These are phyloP conservation scores for Lepidurus packardi DNA, from an alignment of 1,140 invertebrate species.

Conservation along the genomic window DNA sequence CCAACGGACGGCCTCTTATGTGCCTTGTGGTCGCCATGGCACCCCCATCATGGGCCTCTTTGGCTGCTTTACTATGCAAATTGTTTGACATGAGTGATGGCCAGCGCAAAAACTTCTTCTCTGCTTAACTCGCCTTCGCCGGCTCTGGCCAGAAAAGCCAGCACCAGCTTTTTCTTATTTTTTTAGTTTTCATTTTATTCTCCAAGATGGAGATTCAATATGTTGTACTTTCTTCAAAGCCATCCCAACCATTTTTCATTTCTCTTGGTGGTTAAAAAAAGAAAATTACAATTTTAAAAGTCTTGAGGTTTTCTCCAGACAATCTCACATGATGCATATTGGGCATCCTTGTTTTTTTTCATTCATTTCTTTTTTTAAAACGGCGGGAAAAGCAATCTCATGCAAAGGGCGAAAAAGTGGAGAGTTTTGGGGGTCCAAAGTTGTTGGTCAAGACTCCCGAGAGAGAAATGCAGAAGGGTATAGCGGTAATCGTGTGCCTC, in stretches of 20 bases:
- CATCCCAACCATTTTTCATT: neutral
- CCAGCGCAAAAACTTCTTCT: slow-evolving; percentile 1
- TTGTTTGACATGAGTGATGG: slow-evolving; percentile 18
- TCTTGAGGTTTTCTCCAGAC: neutral
- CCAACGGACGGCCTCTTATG: slow-evolving; percentile 17
- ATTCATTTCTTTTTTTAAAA: neutral
- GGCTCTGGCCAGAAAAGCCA: neutral
- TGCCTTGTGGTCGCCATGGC: slow-evolving; percentile 16
- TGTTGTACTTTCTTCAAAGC: neutral
- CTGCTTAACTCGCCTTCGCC: slow-evolving; percentile 6
- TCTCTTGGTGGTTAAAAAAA: neutral
- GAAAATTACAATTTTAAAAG: neutral
- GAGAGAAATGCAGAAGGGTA: neutral
- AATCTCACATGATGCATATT: slow-evolving; percentile 14
- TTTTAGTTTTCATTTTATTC: neutral
- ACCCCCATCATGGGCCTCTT: neutral
- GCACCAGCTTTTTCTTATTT: neutral
- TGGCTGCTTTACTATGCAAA: slow-evolving; percentile 14
- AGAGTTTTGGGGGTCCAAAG: neutral
- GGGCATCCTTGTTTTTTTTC: neutral
- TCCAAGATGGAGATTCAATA: neutral
- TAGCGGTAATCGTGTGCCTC: neutral
- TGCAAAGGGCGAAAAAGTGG: neutral
- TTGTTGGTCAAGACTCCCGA: neutral
- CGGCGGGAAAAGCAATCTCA: neutral